Conservation (phyloP, 2,888 invertebrate species). For the Lasioglossum marginatum region DNA sequence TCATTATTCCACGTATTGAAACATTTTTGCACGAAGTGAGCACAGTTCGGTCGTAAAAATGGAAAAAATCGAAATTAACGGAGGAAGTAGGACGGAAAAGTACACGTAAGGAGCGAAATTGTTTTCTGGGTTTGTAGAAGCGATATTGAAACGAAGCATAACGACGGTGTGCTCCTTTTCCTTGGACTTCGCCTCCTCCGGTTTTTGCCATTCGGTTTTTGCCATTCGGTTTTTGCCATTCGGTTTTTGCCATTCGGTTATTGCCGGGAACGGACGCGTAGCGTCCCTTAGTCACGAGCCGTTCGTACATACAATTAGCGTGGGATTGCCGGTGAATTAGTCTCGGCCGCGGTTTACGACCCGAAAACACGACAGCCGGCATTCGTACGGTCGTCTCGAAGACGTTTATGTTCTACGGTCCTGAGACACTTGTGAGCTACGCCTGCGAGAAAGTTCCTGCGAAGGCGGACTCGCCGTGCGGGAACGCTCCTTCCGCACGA, state of each 20-base stretch:
- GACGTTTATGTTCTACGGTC: constrained; percentile 37
- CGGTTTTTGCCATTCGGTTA: constrained; percentile 40
- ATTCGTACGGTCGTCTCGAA: constrained; percentile 49
- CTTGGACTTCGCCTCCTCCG: background rate
- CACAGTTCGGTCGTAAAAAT: background rate
- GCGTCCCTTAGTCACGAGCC: constrained; percentile 38
- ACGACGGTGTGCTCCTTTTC: constrained; percentile 20
- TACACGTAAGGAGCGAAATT: background rate
- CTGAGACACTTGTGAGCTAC: constrained; percentile 12
- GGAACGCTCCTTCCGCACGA: constrained; percentile 8
- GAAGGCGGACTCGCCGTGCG: constrained; percentile 20
- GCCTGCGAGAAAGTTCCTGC: constrained; percentile 20
- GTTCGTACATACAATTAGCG: constrained; percentile 69
- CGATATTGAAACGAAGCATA: constrained; percentile 5
- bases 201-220: constrained; percentile 42
- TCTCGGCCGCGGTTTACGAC: constrained; percentile 58
- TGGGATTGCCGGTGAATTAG: constrained; percentile 65
- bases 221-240: constrained; percentile 38
- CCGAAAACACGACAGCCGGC: constrained; percentile 49
- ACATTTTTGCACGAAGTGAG: too few species aligned
- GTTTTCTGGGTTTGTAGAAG: background rate
- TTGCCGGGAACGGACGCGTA: constrained; percentile 12
- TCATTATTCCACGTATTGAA: background rate
- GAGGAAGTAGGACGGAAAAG: background rate
- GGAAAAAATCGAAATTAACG: background rate